Base-by-base conservation (phyloP, 2,797 vertebrate species). In the Gambelia wislizenii region DNA sequence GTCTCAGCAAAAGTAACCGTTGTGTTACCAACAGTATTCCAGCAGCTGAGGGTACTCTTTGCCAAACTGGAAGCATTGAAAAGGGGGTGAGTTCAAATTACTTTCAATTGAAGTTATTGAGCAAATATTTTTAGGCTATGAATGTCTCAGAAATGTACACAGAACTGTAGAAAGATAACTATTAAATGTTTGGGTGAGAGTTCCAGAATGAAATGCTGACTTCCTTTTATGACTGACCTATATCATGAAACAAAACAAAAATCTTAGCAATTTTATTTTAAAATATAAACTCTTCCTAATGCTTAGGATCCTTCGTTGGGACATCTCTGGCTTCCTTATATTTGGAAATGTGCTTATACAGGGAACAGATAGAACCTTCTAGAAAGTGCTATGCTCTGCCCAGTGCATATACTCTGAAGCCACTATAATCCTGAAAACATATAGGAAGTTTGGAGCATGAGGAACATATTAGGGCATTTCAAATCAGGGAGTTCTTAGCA, bases 1-100 rank as follows among this genome's bases (percentile, higher is more conserved):
- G 99, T 97, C 98, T 99, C 96, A 99, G 99, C 98, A 99, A 99
- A 98, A 99, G 98, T 97, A 99, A 99, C 96, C 99, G 98, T 96
- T 99, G 99, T 97, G 99, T 99, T 95, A 99, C 98, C 80, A 98
- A 98, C 97, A 99, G 99, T 97, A 99, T 99, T 95, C 99, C 99
- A 56, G 98, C 99, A 64, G 98, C 99, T 44, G 99, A 99, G 95
- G 99, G 99, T 93, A 99, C 99, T 39, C 96, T 99, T 87, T 99
- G 99, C 93, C 99, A 99, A 96, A 99, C 98, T 16, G 98, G 98
- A 94, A 99, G 97, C 97, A 99, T 99, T 89, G 99, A 99, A 89
- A 99, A 99, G 89, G 99, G 99, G 98, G 99, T 99, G 96, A 98
- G 99, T 95, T 85, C 67, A 92, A 91, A 59, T 81, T 80, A 74